Conservation (phyloP, 2,113 vertebrate genomes). For the Pantherophis guttatus region DNA sequence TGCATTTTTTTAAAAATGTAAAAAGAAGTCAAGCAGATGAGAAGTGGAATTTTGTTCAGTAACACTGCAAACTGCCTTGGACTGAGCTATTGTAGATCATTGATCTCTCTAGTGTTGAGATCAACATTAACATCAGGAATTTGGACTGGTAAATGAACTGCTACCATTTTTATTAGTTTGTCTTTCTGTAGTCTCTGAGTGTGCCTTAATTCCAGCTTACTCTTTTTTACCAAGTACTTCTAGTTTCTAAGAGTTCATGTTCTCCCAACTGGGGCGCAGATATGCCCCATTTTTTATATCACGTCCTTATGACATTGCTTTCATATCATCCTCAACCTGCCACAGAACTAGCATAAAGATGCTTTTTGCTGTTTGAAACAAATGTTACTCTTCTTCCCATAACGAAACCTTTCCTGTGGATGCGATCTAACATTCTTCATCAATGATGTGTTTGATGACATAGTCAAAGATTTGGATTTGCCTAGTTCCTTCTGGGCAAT, state of each 20-base stretch:
- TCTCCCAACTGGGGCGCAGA: neutral
- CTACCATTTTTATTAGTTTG: neutral
- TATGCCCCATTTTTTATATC: neutral
- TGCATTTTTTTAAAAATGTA: neutral
- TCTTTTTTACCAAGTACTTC: neutral
- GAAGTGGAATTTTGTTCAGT: neutral
- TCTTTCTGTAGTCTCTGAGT: neutral
- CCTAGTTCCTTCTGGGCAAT: neutral
- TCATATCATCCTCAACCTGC: neutral
- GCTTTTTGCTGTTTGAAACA: neutral
- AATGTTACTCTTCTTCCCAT: neutral
- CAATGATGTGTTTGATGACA: neutral
- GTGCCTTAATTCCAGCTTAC: neutral
- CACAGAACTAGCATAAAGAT: neutral
- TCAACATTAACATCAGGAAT: neutral
- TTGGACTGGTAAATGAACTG: neutral
- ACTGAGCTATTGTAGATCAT: neutral
- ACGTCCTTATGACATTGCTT: neutral
- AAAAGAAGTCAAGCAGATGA: neutral
- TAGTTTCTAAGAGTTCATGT: neutral
- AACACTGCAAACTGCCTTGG: neutral
- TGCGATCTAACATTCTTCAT: neutral
- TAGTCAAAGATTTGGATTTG: neutral
- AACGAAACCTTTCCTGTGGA: neutral
- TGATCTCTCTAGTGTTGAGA: neutral